A percentile compares a stretch with the other conserved stretches of the same genome.
These are phyloP conservation scores for Rhinogobio ventralis DNA, from an alignment of 2,797 vertebrate genomes.

Conservation along the genomic window DNA sequence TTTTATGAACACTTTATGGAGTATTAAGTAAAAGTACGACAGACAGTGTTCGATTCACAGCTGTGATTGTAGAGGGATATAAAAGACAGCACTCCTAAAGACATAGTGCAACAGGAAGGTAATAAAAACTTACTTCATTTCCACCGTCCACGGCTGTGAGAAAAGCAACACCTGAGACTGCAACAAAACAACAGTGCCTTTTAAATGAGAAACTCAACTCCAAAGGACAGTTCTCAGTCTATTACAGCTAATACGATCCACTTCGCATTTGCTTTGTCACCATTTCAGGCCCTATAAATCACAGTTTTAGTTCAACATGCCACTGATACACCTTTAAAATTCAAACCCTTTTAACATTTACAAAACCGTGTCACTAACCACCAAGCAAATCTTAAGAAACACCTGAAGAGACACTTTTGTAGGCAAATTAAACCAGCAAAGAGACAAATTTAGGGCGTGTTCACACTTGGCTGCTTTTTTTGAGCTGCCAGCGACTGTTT, in stretches of 20 bases:
- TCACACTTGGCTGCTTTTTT: no score
- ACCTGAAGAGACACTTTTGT: not conserved
- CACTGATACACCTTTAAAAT: slow-evolving; percentile 64
- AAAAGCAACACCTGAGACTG: slow-evolving; percentile 70
- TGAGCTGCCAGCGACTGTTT: no score
- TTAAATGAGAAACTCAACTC: slow-evolving; percentile 68
- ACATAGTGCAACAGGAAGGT: slow-evolving; percentile 24
- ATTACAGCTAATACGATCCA: slow-evolving; percentile 76
- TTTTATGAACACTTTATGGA: slow-evolving; percentile 56
- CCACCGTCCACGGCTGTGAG: slow-evolving; percentile 60
- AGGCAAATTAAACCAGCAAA: slow-evolving; percentile 15
- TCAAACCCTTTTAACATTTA: slow-evolving; percentile 61
- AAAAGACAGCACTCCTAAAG: slow-evolving; percentile 43
- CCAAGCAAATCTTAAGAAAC: slow-evolving; percentile 21
- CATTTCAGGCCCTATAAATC: slow-evolving; percentile 69
- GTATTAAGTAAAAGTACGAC: slow-evolving; percentile 46
- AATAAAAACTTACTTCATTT: slow-evolving; percentile 65
- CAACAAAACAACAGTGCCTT: slow-evolving; percentile 57
- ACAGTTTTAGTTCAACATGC: slow-evolving; percentile 62
- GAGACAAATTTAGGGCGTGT: not conserved
- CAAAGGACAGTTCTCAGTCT: slow-evolving; percentile 73
- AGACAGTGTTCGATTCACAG: slow-evolving; percentile 39
- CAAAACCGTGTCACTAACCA: not conserved
- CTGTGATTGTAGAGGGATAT: slow-evolving; percentile 38
- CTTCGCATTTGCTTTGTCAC: slow-evolving; percentile 70